phyloP scores from a whole-genome alignment of 2,888 invertebrate genomes.

The Gerris lacustris region DNA sequence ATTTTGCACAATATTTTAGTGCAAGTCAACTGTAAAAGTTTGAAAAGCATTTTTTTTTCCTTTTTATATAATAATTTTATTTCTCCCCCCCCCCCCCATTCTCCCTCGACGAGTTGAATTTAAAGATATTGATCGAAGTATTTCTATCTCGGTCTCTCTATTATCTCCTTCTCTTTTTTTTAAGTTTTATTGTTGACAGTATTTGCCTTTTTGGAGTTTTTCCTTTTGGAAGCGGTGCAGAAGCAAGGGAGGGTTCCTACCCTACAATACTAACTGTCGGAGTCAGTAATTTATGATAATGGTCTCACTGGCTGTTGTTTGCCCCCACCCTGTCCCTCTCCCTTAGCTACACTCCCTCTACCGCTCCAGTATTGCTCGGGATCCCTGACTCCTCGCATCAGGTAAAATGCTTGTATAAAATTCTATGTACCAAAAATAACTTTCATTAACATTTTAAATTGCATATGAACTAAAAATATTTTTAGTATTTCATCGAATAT shows the following conservation, averaged over 20 bases:
- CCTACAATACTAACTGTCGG: conserved; percentile 26
- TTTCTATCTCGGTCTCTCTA: neutral
- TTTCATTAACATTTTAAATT: too few relatives aligned
- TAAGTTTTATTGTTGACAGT: conserved; percentile 1
- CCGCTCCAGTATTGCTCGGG: neutral
- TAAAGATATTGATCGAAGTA: neutral
- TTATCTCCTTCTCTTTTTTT: neutral
- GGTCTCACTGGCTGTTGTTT: conserved; percentile 16
- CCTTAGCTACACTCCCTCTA: neutral
- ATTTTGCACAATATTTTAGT: too few relatives aligned
- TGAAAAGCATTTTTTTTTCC: too few relatives aligned
- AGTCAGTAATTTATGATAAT: conserved; percentile 26
- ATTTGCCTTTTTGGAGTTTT: neutral
- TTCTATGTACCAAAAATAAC: too few relatives aligned
- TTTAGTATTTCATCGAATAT: too few relatives aligned
- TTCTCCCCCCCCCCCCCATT: too few relatives aligned
- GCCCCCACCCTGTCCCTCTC: neutral
- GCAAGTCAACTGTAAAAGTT: too few relatives aligned
- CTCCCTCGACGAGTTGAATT: neutral
- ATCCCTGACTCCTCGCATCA: neutral
- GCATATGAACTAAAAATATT: too few relatives aligned
- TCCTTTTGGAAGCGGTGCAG: neutral
- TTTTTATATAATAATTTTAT: too few relatives aligned
- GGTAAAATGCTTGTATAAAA: neutral
- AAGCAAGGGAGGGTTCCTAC: neutral